Evolutionary conservation across 2,113 vertebrate genomes (phyloP), one percentile per base, ranked within the genome.

Genomic region (Stegostoma tigrinum): DNA sequence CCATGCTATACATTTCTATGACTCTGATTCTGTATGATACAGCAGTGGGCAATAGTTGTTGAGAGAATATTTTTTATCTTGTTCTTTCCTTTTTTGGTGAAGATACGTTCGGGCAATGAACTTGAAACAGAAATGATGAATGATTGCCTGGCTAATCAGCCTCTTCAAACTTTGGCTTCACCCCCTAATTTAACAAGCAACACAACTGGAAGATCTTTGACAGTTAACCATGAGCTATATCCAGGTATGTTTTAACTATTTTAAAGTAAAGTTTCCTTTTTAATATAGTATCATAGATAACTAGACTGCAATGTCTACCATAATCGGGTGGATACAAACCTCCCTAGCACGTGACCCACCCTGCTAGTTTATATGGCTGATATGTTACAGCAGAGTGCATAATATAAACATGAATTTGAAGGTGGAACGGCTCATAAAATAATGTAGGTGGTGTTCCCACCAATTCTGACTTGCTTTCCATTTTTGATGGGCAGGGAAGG

Each of bases 131-230:
- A 99, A 0, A 97, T 98, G 96, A 97, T 99, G 96, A 98, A 97
- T 0, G 98, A 99, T 96, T 98, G 98, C 96, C 97, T 99, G 97
- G 98, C 98, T 89, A 97, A 99, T 96, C 98, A 99, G 96, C 98
- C 99, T 61, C 98, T 98, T 94, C 98, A 98, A 66, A 96, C 96
- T 96, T 96, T 98, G 17, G 80, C 98, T 96, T 97, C 98, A 96
- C 97, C 97, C 0, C 97, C 98, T 96, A 98, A 98, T 96, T 97
- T 98, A 72, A 97, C 98, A 97, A 98, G 98, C 19, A 98, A 98
- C 96, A 99, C 99, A 96, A 98, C 98, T 45, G 96, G 97, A 7
- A 97, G 97, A 95, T 96, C 98, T 96, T 96, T 97, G 14, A 97
- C 96, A 10, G 96, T 98, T 96, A 97, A 97, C 96, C 98, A 98